Evolutionary conservation across 2,113 vertebrate species (phyloP), one percentile per base, ranked within the genome.

Genomic region (Alligator mississippiensis): DNA sequence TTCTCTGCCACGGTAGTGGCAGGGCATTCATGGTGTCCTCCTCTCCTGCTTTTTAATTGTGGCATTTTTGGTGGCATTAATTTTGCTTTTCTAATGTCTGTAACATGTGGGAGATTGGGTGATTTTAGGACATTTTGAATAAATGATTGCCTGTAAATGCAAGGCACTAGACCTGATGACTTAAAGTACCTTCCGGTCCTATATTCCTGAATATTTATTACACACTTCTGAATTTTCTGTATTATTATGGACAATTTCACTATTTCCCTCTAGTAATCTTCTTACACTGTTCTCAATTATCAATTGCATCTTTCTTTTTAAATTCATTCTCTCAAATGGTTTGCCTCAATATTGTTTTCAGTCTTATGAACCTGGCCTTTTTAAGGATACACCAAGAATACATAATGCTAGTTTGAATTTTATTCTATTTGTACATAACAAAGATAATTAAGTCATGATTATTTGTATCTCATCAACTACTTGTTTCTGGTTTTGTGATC

Each of bases 281-380:
- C 85, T 86, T 82, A 88, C 25, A 70, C 55, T 89, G n/a, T 47
- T 88, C 5, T 58, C 47, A 87, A 14, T 90, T 93, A 90, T 91
- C 66, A 82, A 81, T 18, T 75, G 1, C 84, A 80, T 86, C 6
- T 10, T 74, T 21, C 61, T 63, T 63, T 25, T 63, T 25, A 0
- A 74, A 85, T 92, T 91, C 38, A 75, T 18, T 16, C 16, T 87
- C 27, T 90, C 55, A 19, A 30, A 74, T 86, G 19, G 47, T 47
- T 47, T 47, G 47, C 47, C 47, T 68, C 28, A 83, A 4, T 55
- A 1, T 63, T 83, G 77, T 75, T 89, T 92, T 78, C 3, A 81
- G 30, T 85, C 47, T 80, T 84, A 14, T 75, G 89, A 91, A 88
- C 68, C 54, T 9, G 0, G 1, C 6, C 47, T 3, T 91, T 92